Evolutionary conservation across 2,888 invertebrate species (phyloP).

Genomic region (Seira musarum): DNA sequence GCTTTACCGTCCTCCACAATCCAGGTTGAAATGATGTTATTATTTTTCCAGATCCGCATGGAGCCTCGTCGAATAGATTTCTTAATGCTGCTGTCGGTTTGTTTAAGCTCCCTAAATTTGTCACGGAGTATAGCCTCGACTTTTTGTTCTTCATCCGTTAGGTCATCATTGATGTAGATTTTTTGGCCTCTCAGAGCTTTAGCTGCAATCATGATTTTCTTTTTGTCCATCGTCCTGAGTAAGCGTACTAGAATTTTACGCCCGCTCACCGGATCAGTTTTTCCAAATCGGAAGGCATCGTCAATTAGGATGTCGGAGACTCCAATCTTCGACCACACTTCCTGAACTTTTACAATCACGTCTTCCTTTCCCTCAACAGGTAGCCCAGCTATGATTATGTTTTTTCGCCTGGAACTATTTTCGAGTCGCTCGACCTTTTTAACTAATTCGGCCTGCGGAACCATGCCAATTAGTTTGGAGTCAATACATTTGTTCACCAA

Average conservation of each 20-base stretch:
- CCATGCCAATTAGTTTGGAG: too few species aligned
- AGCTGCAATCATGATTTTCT: not conserved
- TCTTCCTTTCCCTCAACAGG: too few species aligned
- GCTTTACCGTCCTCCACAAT: not conserved
- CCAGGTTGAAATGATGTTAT: not conserved
- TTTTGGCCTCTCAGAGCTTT: constrained; percentile 10
- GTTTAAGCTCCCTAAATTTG: constrained; percentile 21
- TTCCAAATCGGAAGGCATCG: constrained; percentile 26
- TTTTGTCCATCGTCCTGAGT: constrained; percentile 21
- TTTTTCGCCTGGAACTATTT: too few species aligned
- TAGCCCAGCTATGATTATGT: too few species aligned
- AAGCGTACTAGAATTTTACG: constrained; percentile 4
- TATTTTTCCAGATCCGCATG: constrained; percentile 10
- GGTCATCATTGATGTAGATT: constrained; percentile 44
- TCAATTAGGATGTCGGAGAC: too few species aligned
- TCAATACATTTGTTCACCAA: too few species aligned
- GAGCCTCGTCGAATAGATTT: constrained; percentile 1
- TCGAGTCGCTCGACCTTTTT: too few species aligned
- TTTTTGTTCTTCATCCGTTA: constrained; percentile 17
- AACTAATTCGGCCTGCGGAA: too few species aligned
- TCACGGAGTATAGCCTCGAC: not conserved
- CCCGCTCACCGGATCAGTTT: not conserved
- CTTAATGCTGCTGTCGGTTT: not conserved
- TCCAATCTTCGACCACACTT: too few species aligned
- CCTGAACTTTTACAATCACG: too few species aligned